phyloP scores from a whole-genome alignment of 2,888 invertebrate species.

The Anthrax anthrax region DNA sequence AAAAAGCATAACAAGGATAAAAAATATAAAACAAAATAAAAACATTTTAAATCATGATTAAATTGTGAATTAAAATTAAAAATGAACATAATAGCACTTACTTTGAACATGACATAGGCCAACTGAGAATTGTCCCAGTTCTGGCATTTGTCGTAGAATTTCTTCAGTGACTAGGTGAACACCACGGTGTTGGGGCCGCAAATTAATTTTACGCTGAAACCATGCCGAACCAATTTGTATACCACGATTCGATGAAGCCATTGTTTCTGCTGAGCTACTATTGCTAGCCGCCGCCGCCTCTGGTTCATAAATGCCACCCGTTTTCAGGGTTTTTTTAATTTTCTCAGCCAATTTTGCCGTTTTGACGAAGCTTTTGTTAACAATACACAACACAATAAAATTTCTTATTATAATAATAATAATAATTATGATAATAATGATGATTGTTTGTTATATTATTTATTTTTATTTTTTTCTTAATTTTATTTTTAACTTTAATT shows the following conservation, averaged over 20 bases:
- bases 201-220: conserved; percentile 95
- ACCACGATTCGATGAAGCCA: conserved; percentile 43
- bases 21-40: background rate
- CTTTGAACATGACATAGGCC: conserved; percentile 95
- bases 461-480: no score
- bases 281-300: conserved; percentile 18
- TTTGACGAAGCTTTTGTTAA: background rate
- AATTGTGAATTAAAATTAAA: background rate
- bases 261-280: conserved; percentile 35
- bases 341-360: conserved; percentile 9
- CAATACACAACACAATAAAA: background rate
- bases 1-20: background rate
- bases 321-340: conserved; percentile 15
- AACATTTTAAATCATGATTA: no score
- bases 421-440: no score
- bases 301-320: conserved; percentile 19
- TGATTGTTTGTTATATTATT: no score
- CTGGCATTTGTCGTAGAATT: conserved; percentile 86
- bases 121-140: conserved; percentile 85
- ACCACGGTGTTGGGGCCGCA: conserved; percentile 90
- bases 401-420: background rate
- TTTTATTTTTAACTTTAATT: background rate
- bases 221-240: conserved; percentile 93
- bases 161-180: conserved; percentile 96
- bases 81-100: conserved; percentile 40